Conservation (phyloP, 2,797 vertebrate genomes). For the Microctenopoma stevenorrisi region DNA sequence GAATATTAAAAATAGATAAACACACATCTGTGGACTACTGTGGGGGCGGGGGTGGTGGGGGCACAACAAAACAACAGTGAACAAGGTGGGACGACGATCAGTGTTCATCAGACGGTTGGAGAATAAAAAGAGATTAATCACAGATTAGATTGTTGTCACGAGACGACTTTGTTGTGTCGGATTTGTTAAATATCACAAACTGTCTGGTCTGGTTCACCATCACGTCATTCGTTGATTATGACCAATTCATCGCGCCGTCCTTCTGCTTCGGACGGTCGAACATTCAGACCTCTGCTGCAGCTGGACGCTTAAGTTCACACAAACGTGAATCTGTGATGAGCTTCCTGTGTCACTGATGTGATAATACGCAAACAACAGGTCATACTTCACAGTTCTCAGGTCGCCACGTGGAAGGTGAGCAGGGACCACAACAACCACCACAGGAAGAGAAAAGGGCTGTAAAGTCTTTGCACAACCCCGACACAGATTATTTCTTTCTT, state of each 20-base stretch:
- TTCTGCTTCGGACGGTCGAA: not conserved
- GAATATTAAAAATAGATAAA: constrained; percentile 72
- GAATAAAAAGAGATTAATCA: constrained; percentile 33
- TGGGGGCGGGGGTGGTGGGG: not conserved
- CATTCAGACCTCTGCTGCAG: too few species aligned
- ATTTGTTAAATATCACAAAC: constrained; percentile 38
- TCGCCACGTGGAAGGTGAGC: too few species aligned
- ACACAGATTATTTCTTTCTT: too few species aligned
- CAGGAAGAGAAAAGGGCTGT: too few species aligned
- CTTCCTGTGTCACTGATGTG: too few species aligned
- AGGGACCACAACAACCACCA: too few species aligned
- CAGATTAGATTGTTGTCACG: constrained; percentile 34
- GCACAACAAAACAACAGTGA: constrained; percentile 11
- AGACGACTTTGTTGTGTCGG: constrained; percentile 38
- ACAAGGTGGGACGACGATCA: constrained; percentile 35
- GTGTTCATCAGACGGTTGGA: constrained; percentile 34
- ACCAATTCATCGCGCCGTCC: not conserved
- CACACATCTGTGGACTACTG: constrained; percentile 64
- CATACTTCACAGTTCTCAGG: too few species aligned
- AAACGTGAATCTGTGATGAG: too few species aligned
- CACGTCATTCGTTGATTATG: not conserved
- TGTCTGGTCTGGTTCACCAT: constrained; percentile 17
- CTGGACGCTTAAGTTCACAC: too few species aligned
- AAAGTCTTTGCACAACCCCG: too few species aligned
- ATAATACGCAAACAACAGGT: too few species aligned